Base-by-base conservation (phyloP, 2,797 vertebrate genomes). In the Pseudochirops cupreus region DNA sequence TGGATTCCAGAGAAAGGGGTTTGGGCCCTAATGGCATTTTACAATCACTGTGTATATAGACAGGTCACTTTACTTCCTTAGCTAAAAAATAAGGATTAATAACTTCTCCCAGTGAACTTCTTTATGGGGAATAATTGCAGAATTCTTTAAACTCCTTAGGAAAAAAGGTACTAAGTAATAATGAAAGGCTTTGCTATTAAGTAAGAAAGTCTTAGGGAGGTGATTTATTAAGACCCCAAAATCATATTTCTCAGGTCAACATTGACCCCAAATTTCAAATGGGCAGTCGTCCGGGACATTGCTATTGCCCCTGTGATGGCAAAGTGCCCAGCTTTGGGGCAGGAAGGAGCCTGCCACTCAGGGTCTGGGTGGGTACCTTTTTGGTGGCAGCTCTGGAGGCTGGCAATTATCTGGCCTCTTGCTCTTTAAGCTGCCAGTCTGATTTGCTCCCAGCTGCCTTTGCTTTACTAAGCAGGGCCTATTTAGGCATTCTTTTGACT, bases 401-500 rank as follows among this genome's bases (percentile, higher is more conserved):
- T 92, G 62, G 56, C 26, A 55, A 4, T 89, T 94, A 90, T 94
- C n/a, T 52, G 46, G 74, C 26, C 54, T 95, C 92, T 93, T 74
- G 54, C 90, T 31, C 6, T 1, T 5, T 89, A 92, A 95, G 52
- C 91, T 92, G n/a, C 92, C n/a, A 74, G 57, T 54, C 62, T 90
- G 90, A 90, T 67, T 89, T n/a, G 90, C 95, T 96, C 87, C 90
- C 96, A 95, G 91, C 90, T 96, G 89, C 96, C n/a, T 54, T 58
- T 52, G 46, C 56, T 95, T 91, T 94, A 56, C 92, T 55, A 59
- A 95, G 91, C 92, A 92, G 53, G 92, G 74, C 55, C 1, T 0
- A n/a, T 82, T 94, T 53, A 67, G 95, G 95, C 33, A 59, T 95
- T 95, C 92, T 95, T 92, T 92, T 26, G 33, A 94, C 54, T 4